These are phyloP conservation scores for Eulacestoma nigropectus DNA, from an alignment of 2,113 vertebrate species.

Conservation along the genomic window DNA sequence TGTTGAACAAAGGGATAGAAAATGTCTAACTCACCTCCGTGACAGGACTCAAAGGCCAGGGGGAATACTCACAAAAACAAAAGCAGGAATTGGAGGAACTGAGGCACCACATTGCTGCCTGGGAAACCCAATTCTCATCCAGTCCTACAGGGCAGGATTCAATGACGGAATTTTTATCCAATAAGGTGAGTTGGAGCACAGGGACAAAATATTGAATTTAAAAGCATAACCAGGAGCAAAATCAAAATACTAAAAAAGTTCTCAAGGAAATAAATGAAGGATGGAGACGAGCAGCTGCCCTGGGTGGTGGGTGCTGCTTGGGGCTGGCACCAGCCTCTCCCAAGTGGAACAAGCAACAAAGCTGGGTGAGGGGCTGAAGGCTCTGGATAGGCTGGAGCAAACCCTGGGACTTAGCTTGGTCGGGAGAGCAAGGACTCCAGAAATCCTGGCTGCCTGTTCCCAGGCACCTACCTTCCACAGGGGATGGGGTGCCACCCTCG, in stretches of 20 bases:
- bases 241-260: background rate
- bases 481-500: background rate
- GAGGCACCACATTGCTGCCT: background rate
- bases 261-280: background rate
- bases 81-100: background rate
- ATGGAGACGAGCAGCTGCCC: background rate
- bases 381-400: background rate
- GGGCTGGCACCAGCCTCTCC: background rate
- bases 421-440: background rate
- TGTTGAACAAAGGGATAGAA: background rate
- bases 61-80: background rate
- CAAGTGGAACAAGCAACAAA: background rate
- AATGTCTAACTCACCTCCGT: background rate
- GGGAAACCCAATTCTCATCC: conserved; percentile 20
- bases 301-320: no score
- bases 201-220: conserved; percentile 66
- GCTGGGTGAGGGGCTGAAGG: background rate
- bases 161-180: conserved; percentile 50
- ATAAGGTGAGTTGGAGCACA: conserved; percentile 38
- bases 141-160: conserved; percentile 47
- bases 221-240: conserved; percentile 31
- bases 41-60: no score
- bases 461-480: background rate
- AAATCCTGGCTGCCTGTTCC: background rate
- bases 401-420: background rate